These are phyloP conservation scores for Sylvietta virens DNA, from an alignment of 2,113 vertebrate genomes.

Conservation along the genomic window DNA sequence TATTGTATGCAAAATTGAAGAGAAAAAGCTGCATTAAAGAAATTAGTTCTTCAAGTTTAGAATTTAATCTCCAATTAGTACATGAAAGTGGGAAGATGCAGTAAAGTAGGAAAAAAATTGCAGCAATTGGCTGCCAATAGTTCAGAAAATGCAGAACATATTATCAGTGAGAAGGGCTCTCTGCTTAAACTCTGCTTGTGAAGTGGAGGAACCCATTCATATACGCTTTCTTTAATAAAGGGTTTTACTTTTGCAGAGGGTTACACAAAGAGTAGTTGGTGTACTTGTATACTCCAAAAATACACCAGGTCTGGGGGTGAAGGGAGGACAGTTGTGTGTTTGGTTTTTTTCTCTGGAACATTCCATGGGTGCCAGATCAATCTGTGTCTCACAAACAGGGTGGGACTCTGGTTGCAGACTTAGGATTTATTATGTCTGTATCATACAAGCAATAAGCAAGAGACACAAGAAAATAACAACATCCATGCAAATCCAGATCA, in stretches of 20 bases:
- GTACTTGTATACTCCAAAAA: neutral
- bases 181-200: neutral
- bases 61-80: neutral
- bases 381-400: no score
- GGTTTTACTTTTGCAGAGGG: neutral
- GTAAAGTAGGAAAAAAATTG: neutral
- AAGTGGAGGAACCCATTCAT: neutral
- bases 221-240: neutral
- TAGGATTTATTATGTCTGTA: no score
- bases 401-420: no score
- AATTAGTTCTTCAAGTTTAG: neutral
- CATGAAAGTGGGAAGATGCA: neutral
- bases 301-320: neutral
- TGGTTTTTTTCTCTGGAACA: accelerated
- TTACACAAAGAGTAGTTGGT: neutral
- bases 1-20: neutral
- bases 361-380: no score
- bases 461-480: no score
- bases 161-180: neutral
- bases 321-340: neutral
- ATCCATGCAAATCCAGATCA: no score
- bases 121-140: neutral
- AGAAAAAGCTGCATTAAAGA: neutral
- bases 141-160: neutral
- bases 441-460: no score